phyloP scores from a whole-genome alignment of 2,888 invertebrate genomes.

The Amphimallon solstitiale region DNA sequence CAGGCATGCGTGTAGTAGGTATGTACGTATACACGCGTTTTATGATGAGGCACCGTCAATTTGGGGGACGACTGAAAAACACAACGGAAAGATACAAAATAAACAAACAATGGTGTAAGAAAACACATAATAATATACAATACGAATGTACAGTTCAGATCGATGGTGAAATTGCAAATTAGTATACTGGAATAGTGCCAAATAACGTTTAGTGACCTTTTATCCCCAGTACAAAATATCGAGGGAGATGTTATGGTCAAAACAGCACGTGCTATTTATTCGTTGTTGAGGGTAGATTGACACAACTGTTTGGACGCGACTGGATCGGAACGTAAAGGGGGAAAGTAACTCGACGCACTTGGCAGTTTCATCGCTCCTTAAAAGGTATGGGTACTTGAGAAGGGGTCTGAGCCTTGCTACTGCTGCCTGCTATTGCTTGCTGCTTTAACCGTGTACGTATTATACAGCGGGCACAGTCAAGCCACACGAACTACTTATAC shows the following conservation, averaged over 20 bases:
- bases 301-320: slow-evolving; percentile 38
- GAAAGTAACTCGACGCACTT: slow-evolving; percentile 61
- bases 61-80: background rate
- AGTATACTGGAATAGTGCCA: slow-evolving; percentile 38
- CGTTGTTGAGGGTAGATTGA: slow-evolving; percentile 46
- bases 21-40: background rate
- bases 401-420: slow-evolving; percentile 54
- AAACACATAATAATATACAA: background rate
- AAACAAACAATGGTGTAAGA: slow-evolving; percentile 33
- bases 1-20: background rate
- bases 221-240: slow-evolving; percentile 24
- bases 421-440: slow-evolving; percentile 29
- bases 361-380: slow-evolving; percentile 63
- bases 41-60: background rate
- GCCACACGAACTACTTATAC: too few relatives aligned
- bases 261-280: slow-evolving; percentile 44
- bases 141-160: background rate
- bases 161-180: slow-evolving; percentile 32
- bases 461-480: background rate
- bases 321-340: slow-evolving; percentile 47
- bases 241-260: slow-evolving; percentile 30
- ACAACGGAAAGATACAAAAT: slow-evolving; percentile 12
- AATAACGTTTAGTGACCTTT: slow-evolving; percentile 38
- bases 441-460: background rate
- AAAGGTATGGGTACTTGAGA: slow-evolving; percentile 63